These are phyloP conservation scores for Pyrochroa serraticornis DNA, from an alignment of 2,888 invertebrate genomes.

Conservation along the genomic window DNA sequence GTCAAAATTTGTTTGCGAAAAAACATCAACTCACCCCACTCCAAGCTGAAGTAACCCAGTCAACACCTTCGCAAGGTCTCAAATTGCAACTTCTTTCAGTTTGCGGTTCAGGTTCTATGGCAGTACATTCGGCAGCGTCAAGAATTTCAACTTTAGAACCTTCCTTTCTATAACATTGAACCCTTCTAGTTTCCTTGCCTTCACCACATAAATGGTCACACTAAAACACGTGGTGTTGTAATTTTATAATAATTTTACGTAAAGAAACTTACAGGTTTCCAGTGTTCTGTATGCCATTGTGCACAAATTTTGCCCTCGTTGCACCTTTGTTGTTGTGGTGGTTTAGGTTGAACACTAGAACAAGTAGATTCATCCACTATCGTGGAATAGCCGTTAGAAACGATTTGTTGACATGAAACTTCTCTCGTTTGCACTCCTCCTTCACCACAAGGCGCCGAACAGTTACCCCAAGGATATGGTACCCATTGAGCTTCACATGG, in stretches of 20 bases:
- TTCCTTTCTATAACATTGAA: conserved; percentile 77
- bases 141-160: conserved; percentile 71
- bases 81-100: conserved; percentile 73
- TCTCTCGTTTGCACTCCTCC: conserved; percentile 73
- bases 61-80: conserved; percentile 87
- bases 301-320: conserved; percentile 82
- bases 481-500: conserved; percentile 85
- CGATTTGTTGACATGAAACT: conserved; percentile 81
- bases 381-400: conserved; percentile 72
- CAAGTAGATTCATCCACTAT: conserved; percentile 80
- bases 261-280: conserved; percentile 78
- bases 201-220: conserved; percentile 91
- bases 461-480: conserved; percentile 77
- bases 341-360: conserved; percentile 72
- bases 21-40: conserved; percentile 71
- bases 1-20: not conserved
- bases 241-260: too few species aligned
- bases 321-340: conserved; percentile 72
- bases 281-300: conserved; percentile 84
- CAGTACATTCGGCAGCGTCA: conserved; percentile 67
- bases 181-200: conserved; percentile 80
- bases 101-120: conserved; percentile 71
- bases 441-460: conserved; percentile 81
- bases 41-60: conserved; percentile 90
- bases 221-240: conserved; percentile 61